Evolutionary conservation across 37 sponge, comb jelly and placozoan species (phyloP).

Genomic region (Petrosia ficiformis): DNA sequence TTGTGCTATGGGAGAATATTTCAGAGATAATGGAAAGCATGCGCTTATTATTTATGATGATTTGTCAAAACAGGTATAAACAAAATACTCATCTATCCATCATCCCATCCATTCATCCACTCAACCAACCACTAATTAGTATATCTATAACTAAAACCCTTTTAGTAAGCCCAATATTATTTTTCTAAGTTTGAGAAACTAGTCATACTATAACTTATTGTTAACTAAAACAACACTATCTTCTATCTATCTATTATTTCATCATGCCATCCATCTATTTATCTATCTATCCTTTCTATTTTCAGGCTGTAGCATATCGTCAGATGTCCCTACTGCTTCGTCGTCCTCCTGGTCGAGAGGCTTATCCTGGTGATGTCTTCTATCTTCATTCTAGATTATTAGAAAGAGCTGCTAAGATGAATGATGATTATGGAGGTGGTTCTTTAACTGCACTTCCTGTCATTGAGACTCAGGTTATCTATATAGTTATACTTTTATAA

Average conservation of each 20-base stretch:
- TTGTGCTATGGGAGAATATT: slow-evolving; percentile 99
- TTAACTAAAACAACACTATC: too few relatives aligned
- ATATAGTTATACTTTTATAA: neutral
- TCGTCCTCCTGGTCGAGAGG: slow-evolving; percentile 98
- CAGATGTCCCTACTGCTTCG: slow-evolving; percentile 99
- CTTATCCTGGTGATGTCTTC: slow-evolving; percentile 99
- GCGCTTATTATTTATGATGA: slow-evolving; percentile 99
- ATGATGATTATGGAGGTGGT: slow-evolving; percentile 94
- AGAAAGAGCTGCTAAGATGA: slow-evolving; percentile 99
- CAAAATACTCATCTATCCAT: neutral
- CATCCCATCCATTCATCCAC: neutral
- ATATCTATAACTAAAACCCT: too few relatives aligned
- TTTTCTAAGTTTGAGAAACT: too few relatives aligned
- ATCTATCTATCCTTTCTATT: neutral
- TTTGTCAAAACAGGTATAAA: slow-evolving; percentile 89
- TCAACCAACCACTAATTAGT: neutral
- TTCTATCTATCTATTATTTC: neutral
- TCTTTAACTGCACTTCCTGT: slow-evolving; percentile 98
- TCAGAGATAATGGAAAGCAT: slow-evolving; percentile 97
- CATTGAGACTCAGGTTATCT: slow-evolving; percentile 93
- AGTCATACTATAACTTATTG: too few relatives aligned
- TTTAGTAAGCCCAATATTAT: too few relatives aligned
- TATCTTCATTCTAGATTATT: slow-evolving; percentile 98
- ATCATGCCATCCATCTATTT: slow-evolving; percentile 3
- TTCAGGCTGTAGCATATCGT: slow-evolving; percentile 97